These are phyloP conservation scores for Poecile montanus DNA, from an alignment of 2,797 vertebrate species.

Conservation along the genomic window DNA sequence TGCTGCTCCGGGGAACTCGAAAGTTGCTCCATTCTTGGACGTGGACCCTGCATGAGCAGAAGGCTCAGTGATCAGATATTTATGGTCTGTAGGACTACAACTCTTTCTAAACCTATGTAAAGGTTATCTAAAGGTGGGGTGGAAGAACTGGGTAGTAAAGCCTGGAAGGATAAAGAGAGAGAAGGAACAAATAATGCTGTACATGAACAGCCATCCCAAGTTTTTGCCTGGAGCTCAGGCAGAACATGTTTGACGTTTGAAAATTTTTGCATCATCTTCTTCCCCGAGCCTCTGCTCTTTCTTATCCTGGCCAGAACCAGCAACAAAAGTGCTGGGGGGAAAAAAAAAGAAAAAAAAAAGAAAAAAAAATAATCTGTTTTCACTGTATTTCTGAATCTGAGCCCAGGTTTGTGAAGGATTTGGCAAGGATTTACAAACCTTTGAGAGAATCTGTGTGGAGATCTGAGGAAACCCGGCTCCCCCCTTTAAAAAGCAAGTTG, in stretches of 20 bases:
- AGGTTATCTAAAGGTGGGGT: not conserved
- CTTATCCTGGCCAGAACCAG: slow-evolving; percentile 54
- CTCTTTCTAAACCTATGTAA: not conserved
- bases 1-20: not conserved
- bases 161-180: not conserved
- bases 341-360: not conserved
- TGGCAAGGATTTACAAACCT: slow-evolving; percentile 62
- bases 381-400: slow-evolving; percentile 66
- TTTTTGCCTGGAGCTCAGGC: slow-evolving; percentile 11
- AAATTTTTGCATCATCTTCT: slow-evolving; percentile 50
- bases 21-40: not conserved
- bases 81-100: not conserved
- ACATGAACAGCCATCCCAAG: not conserved
- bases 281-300: slow-evolving; percentile 5
- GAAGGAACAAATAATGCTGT: not conserved
- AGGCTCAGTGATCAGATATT: not conserved
- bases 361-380: slow-evolving; percentile 41
- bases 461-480: slow-evolving; percentile 62
- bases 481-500: slow-evolving; percentile 43
- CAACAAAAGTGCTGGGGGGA: not conserved
- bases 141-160: not conserved
- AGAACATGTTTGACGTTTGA: slow-evolving; percentile 35
- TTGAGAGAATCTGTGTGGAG: slow-evolving; percentile 63
- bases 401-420: slow-evolving; percentile 67
- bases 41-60: not conserved